Conservation (phyloP, 2,888 invertebrate species). For the Punctoribates punctum region DNA sequence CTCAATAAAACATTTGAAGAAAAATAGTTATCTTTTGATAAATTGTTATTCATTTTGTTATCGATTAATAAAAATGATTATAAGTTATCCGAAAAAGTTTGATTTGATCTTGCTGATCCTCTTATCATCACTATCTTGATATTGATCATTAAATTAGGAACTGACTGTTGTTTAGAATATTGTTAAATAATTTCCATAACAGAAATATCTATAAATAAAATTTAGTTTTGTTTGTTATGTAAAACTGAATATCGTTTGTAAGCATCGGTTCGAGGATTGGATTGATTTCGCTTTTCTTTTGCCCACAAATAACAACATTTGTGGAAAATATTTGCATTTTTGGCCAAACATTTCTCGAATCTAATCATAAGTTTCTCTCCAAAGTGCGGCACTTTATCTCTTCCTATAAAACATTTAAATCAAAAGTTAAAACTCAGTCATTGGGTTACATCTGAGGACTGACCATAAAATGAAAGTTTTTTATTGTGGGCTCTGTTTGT, state of each 20-base stretch:
- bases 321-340: slow-evolving; percentile 49
- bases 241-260: slow-evolving; percentile 9
- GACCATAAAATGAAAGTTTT: slow-evolving; percentile 50
- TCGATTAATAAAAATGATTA: too few relatives aligned
- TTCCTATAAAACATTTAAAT: background rate
- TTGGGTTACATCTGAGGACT: slow-evolving; percentile 1
- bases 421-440: slow-evolving; percentile 41
- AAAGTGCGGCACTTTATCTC: slow-evolving; percentile 24
- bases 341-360: slow-evolving; percentile 50
- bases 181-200: too few relatives aligned
- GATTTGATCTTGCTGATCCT: too few relatives aligned
- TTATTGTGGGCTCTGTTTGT: slow-evolving; percentile 51
- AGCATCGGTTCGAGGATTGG: background rate
- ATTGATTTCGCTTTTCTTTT: background rate
- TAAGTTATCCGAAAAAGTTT: too few relatives aligned
- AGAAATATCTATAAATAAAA: too few relatives aligned
- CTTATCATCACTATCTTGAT: background rate
- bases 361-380: slow-evolving; percentile 50
- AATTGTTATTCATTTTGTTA: too few relatives aligned
- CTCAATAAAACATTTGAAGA: too few relatives aligned
- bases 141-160: too few relatives aligned
- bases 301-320: slow-evolving; percentile 51
- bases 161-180: background rate
- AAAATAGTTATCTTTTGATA: too few relatives aligned
- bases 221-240: background rate